Conservation (phyloP, 92 coral and sea anemone genomes). For the Galaxea fascicularis region DNA sequence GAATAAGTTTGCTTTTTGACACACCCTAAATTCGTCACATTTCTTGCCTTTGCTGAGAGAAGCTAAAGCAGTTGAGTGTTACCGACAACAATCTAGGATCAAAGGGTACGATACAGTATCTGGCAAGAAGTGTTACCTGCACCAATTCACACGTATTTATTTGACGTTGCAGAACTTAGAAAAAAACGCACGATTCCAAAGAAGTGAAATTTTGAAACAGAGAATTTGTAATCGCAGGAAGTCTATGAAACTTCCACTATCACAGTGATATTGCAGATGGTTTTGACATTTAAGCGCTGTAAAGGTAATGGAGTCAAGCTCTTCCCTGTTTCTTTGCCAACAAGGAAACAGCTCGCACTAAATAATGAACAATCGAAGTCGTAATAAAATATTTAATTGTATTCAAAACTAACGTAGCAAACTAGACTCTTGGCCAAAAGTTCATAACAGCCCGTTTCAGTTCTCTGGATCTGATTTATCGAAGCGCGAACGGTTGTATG, state of each 20-base stretch:
- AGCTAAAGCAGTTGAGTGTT: background rate
- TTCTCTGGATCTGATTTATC: slow-evolving; percentile 15
- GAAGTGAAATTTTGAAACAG: background rate
- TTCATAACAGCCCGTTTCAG: slow-evolving; percentile 12
- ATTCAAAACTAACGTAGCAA: slow-evolving; percentile 1
- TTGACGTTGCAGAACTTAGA: too few species aligned
- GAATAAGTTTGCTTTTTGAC: background rate
- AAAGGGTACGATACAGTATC: background rate
- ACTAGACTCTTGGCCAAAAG: background rate
- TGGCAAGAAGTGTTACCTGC: background rate
- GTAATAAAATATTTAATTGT: background rate
- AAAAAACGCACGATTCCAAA: background rate
- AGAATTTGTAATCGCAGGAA: background rate
- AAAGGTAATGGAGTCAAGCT: background rate
- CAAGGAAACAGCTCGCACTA: background rate
- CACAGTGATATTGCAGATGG: background rate
- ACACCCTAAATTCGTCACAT: slow-evolving; percentile 21
- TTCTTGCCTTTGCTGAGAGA: background rate
- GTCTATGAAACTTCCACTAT: too few species aligned
- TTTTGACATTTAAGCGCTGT: background rate
- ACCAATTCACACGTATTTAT: too few species aligned
- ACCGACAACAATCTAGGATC: background rate
- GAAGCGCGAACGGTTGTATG: slow-evolving; percentile 39
- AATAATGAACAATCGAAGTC: background rate
- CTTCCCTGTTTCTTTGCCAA: background rate